phyloP scores from a whole-genome alignment of 2,113 vertebrate genomes.

The Theristicus caerulescens region DNA sequence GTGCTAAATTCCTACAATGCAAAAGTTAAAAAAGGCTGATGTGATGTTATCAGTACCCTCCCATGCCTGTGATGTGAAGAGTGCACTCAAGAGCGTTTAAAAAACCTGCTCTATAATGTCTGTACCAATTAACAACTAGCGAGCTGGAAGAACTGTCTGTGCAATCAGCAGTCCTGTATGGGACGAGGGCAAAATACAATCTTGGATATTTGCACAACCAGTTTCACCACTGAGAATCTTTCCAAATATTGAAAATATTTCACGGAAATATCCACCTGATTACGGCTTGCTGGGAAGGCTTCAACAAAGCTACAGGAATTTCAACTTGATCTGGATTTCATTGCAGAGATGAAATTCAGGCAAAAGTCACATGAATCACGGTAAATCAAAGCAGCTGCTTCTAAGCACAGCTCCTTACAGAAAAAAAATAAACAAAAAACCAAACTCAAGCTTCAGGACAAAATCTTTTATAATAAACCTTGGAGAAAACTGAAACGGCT shows the following conservation, averaged over 20 bases:
- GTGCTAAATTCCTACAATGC: constrained; percentile 40
- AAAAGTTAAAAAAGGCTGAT: background rate
- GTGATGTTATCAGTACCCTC: background rate
- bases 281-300: background rate
- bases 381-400: constrained; percentile 54
- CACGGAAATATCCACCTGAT: constrained; percentile 18
- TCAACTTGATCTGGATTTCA: constrained; percentile 31
- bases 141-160: background rate
- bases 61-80: background rate
- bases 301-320: constrained; percentile 22
- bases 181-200: rapidly evolving
- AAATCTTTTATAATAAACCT: background rate
- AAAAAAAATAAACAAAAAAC: background rate
- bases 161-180: background rate
- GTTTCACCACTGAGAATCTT: background rate
- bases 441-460: background rate
- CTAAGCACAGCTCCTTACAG: background rate
- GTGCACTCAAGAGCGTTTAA: background rate
- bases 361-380: background rate
- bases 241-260: background rate
- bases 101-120: background rate
- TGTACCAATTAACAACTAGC: background rate
- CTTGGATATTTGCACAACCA: background rate
- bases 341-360: background rate
- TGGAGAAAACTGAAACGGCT: background rate